Conservation (phyloP, 2,797 vertebrate species). For the Mormyrus proboscirostris region DNA sequence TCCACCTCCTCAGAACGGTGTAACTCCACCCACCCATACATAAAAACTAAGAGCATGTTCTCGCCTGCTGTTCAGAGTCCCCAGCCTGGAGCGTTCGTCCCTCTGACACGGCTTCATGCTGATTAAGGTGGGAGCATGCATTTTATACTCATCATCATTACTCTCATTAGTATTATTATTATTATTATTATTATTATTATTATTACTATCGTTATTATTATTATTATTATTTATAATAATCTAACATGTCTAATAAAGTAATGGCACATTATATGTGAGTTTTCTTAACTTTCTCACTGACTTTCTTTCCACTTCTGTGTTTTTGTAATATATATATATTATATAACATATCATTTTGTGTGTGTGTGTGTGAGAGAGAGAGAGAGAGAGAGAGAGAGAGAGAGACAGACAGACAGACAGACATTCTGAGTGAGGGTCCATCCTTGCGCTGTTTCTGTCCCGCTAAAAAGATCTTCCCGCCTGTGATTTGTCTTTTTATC, state of each 20-base stretch:
- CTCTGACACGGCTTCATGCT: constrained; percentile 1
- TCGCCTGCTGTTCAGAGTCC: constrained; percentile 67
- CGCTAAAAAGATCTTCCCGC: background rate
- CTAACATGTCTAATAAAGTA: background rate
- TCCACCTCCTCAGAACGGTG: constrained; percentile 20
- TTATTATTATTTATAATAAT: background rate
- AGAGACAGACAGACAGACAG: background rate
- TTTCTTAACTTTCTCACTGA: background rate
- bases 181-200: background rate
- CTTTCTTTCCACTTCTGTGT: background rate
- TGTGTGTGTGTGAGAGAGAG: background rate
- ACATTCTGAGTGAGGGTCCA: constrained; percentile 23
- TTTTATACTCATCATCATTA: background rate
- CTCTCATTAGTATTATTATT: background rate
- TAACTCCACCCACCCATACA: constrained; percentile 83
- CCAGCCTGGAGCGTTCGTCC: background rate
- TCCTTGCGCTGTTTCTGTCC: background rate
- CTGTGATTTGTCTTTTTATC: background rate
- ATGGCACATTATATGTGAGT: background rate
- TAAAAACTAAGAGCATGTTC: constrained; percentile 85
- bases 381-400: background rate
- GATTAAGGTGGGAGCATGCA: constrained; percentile 5
- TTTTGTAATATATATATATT: background rate
- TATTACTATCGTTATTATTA: background rate
- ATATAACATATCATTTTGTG: background rate